Evolutionary conservation across 1,140 invertebrate species (phyloP).

Genomic region (Drosophila ironensis): DNA sequence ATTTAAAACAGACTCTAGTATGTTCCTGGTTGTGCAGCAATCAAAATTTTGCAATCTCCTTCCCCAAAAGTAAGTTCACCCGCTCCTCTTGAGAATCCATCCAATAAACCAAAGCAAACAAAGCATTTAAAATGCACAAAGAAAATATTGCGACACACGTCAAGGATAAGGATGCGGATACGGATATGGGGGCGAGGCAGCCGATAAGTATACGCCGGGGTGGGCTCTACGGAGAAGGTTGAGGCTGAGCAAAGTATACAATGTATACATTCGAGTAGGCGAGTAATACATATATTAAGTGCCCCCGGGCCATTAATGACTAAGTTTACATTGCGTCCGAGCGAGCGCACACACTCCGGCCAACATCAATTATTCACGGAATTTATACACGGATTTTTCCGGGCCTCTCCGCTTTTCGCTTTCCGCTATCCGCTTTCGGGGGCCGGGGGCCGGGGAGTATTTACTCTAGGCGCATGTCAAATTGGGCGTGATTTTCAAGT

Average conservation of each 20-base stretch:
- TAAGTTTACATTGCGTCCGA: conserved; percentile 63
- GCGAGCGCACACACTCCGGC: conserved; percentile 43
- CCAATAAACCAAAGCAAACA: conserved; percentile 57
- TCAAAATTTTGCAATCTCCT: background rate
- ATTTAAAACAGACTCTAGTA: too few species aligned
- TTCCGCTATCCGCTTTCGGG: background rate
- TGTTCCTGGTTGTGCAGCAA: too few species aligned
- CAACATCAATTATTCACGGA: conserved; percentile 72
- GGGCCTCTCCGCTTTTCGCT: too few species aligned
- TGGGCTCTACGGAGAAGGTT: conserved; percentile 10
- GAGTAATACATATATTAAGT: conserved; percentile 61
- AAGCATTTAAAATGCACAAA: conserved; percentile 69
- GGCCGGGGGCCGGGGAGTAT: conserved; percentile 43
- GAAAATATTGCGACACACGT: conserved; percentile 66
- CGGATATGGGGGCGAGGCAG: too few species aligned
- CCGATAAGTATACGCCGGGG: conserved; percentile 28
- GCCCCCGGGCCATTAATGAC: conserved; percentile 60
- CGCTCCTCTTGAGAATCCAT: conserved; percentile 21
- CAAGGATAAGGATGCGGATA: conserved; percentile 31
- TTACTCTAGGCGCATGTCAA: conserved; percentile 73
- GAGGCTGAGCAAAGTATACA: conserved; percentile 30
- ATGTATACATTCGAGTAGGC: conserved; percentile 23
- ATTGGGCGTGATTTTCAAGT: conserved; percentile 79
- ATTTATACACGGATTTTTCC: conserved; percentile 76
- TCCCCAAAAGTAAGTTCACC: background rate